Conservation (phyloP, 2,797 vertebrate genomes). For the Syngnathus rostellatus region DNA sequence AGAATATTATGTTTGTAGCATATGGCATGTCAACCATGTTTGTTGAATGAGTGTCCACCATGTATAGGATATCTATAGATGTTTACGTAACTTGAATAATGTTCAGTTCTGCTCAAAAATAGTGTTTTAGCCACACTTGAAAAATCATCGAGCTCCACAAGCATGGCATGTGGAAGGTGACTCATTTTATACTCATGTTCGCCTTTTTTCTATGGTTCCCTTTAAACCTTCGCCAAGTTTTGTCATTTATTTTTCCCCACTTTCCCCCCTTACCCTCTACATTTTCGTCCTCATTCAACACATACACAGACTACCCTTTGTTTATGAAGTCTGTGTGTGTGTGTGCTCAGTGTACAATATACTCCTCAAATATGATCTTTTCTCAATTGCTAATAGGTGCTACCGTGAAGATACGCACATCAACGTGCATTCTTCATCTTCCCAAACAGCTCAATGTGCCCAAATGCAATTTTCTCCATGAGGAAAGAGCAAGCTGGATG, state of each 20-base stretch:
- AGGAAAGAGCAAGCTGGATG: slow-evolving; percentile 51
- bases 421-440: slow-evolving; percentile 41
- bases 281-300: slow-evolving; percentile 2
- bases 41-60: background rate
- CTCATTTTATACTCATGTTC: slow-evolving; percentile 4
- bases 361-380: slow-evolving; percentile 11
- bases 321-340: slow-evolving; percentile 3
- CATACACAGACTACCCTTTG: background rate
- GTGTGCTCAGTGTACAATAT: background rate
- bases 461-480: slow-evolving; percentile 61
- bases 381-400: slow-evolving; percentile 31
- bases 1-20: background rate
- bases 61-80: background rate
- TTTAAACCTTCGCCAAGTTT: slow-evolving; percentile 16
- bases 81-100: background rate
- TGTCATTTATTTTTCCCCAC: slow-evolving; percentile 14
- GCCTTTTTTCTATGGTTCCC: slow-evolving; percentile 1
- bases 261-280: background rate
- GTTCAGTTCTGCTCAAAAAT: background rate
- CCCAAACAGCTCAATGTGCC: slow-evolving; percentile 55
- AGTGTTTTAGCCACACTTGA: background rate
- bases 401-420: slow-evolving; percentile 13
- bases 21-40: background rate
- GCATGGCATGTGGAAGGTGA: slow-evolving; percentile 3
- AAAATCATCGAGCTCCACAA: slow-evolving; percentile 1